Evolutionary conservation across 2,113 vertebrate species (phyloP), one percentile per base, ranked within the genome.

Genomic region (Pollimyrus isidori): DNA sequence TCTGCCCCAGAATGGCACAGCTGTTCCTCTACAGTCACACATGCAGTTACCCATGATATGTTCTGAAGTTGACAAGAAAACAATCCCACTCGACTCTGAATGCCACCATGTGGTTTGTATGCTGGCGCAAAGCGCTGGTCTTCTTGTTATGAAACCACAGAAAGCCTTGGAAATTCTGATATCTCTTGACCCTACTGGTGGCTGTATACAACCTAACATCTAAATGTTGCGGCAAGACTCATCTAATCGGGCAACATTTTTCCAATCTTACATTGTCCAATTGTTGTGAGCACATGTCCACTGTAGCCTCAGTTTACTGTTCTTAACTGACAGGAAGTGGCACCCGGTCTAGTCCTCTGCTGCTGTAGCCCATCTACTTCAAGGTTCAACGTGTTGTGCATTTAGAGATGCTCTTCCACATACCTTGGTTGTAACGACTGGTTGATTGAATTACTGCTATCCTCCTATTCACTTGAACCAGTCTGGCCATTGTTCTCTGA

Each of bases 1-100:
- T 85, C 65, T 89, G 1, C 87, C 89, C 39, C 83, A 13, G 89
- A 92, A 90, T 90, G 90, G 76, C 89, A 92, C 88, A 92, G 88
- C 69, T 90, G 89, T n/a, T 92, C 90, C 42, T 89, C 90, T 23
- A 92, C 53, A 42, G 89, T 91, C 52, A 19, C 17, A 53, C 58
- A 92, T 87, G 84, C 65, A 89, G n/a, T 90, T 83, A 88, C 69
- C 87, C 4, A 52, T 73, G 30, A 91, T 89, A 69, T 49, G 42
- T 52, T 84, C 86, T 89, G 86, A 89, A 90, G 48, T 88, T 90
- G 53, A 9, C 73, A 76, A 89, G 69, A 58, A 89, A 90, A 56
- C 26, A 42, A 53, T 88, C 90, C 90, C 89, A 76, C 53, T 85
- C 56, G 86, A 86, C 69, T 26, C 76, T n/a, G 89, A 91, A 89